Percentiles rank a stretch among this genome's conserved stretches.
These are phyloP conservation scores for Palythoa grandis DNA, from an alignment of 92 coral and sea anemone genomes.

Conservation along the genomic window DNA sequence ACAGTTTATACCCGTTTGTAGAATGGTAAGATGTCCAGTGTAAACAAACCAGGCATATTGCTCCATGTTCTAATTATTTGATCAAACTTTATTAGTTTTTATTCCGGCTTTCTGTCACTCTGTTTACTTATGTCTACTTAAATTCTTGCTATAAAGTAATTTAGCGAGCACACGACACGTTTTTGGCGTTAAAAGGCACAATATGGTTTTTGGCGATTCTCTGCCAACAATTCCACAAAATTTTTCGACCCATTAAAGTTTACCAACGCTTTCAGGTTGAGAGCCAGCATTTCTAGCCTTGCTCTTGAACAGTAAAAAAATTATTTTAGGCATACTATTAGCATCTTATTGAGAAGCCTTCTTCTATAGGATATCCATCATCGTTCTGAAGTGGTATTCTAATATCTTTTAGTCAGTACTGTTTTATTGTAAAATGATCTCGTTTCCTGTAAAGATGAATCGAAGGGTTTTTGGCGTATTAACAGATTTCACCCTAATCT, in stretches of 20 bases:
- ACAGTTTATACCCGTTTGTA: slow-evolving; percentile 28
- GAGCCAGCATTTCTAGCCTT: neutral
- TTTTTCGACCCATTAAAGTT: neutral
- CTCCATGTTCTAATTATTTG: slow-evolving; percentile 85
- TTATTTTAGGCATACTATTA: neutral
- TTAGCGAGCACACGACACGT: slow-evolving; percentile 39
- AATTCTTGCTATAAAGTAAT: slow-evolving; percentile 45
- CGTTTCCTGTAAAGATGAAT: neutral
- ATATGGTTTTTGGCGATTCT: slow-evolving; percentile 16
- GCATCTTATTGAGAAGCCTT: neutral
- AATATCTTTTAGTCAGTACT: neutral
- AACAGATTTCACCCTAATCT: no score
- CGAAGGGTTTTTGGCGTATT: neutral
- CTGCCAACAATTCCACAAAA: neutral
- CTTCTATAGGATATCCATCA: neutral
- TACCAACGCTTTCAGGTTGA: neutral
- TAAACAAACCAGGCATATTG: slow-evolving; percentile 75
- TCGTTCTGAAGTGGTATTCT: neutral
- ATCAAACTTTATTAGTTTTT: slow-evolving; percentile 83
- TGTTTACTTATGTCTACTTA: slow-evolving; percentile 63
- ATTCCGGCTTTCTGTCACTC: slow-evolving; percentile 80
- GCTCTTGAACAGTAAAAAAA: neutral
- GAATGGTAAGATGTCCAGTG: slow-evolving; percentile 63
- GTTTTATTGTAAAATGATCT: slow-evolving; percentile 1
- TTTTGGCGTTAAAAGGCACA: neutral